These are phyloP conservation scores for Xiphias gladius DNA, from an alignment of 2,113 vertebrate species.

Conservation along the genomic window DNA sequence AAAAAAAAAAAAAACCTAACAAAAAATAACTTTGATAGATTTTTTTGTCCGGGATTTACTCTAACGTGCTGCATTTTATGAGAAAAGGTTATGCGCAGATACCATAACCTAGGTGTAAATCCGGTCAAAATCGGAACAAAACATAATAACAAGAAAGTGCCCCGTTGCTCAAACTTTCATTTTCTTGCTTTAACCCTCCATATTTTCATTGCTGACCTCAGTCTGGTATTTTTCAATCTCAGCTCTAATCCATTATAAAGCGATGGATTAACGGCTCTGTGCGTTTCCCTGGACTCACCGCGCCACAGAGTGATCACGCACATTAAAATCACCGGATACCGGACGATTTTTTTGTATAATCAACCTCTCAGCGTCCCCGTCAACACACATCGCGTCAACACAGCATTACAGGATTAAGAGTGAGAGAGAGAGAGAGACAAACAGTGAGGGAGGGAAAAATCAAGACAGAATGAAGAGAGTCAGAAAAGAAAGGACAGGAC, in stretches of 20 bases:
- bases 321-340: slow-evolving; percentile 7
- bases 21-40: not conserved
- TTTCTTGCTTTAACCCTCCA: slow-evolving; percentile 10
- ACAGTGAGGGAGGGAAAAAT: not conserved
- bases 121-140: not conserved
- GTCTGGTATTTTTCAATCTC: slow-evolving; percentile 12
- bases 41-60: not conserved
- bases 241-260: slow-evolving; percentile 38
- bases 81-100: not conserved
- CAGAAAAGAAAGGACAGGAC: not conserved
- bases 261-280: slow-evolving; percentile 24
- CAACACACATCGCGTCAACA: slow-evolving; percentile 34
- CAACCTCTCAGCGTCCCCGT: slow-evolving; percentile 23
- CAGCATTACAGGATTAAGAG: slow-evolving; percentile 38
- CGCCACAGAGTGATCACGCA: not conserved
- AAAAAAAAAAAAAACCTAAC: not conserved
- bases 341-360: slow-evolving; percentile 27
- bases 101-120: not conserved
- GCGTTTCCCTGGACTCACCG: not conserved
- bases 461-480: not conserved
- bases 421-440: not conserved
- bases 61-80: not conserved
- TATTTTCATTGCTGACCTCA: slow-evolving; percentile 2
- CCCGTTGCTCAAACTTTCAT: slow-evolving; percentile 8
- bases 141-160: not conserved